These are phyloP conservation scores for Electrophaes corylata DNA, from an alignment of 2,888 invertebrate species.

Conservation along the genomic window DNA sequence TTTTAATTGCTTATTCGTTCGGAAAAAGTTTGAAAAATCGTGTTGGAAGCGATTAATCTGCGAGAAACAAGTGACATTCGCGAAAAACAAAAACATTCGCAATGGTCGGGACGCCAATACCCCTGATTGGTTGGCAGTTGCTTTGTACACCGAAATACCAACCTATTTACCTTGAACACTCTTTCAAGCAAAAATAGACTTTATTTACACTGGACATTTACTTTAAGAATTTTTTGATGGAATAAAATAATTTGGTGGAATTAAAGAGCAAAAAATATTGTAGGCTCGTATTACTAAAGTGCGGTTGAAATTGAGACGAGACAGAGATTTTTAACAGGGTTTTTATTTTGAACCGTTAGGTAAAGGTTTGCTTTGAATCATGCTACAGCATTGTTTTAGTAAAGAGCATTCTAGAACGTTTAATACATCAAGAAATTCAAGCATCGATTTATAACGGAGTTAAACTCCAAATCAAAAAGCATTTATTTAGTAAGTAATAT, in stretches of 20 bases:
- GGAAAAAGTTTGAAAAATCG: constrained; percentile 35
- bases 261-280: constrained; percentile 18
- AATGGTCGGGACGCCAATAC: constrained; percentile 42
- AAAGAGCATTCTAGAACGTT: too few species aligned
- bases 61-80: constrained; percentile 37
- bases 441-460: too few species aligned
- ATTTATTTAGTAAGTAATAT: too few species aligned
- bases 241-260: neutral
- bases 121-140: constrained; percentile 49
- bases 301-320: neutral
- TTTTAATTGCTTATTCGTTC: constrained; percentile 36
- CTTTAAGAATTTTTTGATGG: neutral
- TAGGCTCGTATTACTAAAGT: neutral
- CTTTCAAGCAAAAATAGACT: constrained; percentile 6
- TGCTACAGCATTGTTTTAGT: too few species aligned
- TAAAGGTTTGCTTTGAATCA: too few species aligned
- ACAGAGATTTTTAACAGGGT: too few species aligned
- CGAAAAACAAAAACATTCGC: constrained; percentile 34
- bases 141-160: constrained; percentile 37
- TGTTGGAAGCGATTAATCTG: constrained; percentile 35
- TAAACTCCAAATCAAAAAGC: too few species aligned
- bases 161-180: constrained; percentile 6
- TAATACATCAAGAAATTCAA: too few species aligned
- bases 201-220: neutral
- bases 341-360: too few species aligned